Evolutionary conservation across 2,797 vertebrate genomes (phyloP).

Genomic region (Acanthis flammea): DNA sequence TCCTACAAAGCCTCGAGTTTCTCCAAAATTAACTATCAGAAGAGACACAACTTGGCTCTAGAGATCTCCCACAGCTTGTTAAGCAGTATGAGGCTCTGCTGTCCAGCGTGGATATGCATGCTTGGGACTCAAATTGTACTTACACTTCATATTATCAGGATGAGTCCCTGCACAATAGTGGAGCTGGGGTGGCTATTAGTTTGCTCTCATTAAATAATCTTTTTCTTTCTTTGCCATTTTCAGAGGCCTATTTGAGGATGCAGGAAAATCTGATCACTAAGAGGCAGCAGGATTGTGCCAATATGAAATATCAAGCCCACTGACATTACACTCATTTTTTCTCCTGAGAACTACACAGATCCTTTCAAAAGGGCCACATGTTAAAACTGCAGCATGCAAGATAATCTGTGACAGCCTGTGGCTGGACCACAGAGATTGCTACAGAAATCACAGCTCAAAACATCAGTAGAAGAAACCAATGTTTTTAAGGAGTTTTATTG

Average conservation of each 20-base stretch:
- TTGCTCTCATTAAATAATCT: neutral
- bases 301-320: neutral
- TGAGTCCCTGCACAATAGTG: neutral
- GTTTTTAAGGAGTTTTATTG: neutral
- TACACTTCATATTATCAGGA: neutral
- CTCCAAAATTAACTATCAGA: neutral
- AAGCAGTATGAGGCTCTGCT: neutral
- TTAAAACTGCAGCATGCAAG: neutral
- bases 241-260: neutral
- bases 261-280: neutral
- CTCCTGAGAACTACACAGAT: rapidly evolving
- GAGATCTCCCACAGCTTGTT: neutral
- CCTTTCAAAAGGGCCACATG: neutral
- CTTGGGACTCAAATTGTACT: neutral
- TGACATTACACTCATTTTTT: neutral
- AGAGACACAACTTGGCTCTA: neutral
- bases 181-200: neutral
- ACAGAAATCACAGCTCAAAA: neutral
- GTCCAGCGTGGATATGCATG: rapidly evolving
- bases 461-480: neutral
- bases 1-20: neutral
- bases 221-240: neutral
- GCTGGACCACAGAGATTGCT: neutral
- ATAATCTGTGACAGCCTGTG: neutral
- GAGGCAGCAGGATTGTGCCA: neutral